Percentiles rank a stretch among this genome's conserved stretches.
These are phyloP conservation scores for Yasuhikotakia modesta DNA, from an alignment of 2,797 vertebrate species.

Conservation along the genomic window DNA sequence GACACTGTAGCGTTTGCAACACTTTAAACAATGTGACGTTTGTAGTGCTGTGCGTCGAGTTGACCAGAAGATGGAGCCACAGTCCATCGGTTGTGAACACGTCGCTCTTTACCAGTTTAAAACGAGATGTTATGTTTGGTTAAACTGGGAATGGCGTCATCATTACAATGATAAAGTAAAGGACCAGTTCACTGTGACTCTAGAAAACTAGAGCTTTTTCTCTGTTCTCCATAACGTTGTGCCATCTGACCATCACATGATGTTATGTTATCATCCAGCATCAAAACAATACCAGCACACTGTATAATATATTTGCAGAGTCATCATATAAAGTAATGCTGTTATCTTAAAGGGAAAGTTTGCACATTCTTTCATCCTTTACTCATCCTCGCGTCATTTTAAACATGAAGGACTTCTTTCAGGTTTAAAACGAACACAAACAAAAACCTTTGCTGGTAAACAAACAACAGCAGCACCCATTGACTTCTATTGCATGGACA, in stretches of 20 bases:
- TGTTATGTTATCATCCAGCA: constrained; percentile 31
- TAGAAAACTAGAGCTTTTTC: constrained; percentile 43
- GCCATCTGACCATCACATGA: constrained; percentile 52
- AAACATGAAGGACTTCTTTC: too few relatives aligned
- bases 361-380: too few relatives aligned
- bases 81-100: background rate
- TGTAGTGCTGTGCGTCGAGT: background rate
- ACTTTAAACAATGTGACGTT: too few relatives aligned
- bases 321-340: background rate
- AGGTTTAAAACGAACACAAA: too few relatives aligned
- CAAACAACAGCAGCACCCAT: too few relatives aligned
- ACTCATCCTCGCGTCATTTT: too few relatives aligned
- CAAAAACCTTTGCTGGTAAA: too few relatives aligned
- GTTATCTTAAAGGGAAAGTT: background rate
- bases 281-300: background rate
- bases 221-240: background rate
- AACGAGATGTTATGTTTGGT: background rate
- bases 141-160: background rate
- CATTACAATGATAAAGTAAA: background rate
- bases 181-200: constrained; percentile 49
- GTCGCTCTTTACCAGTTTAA: too few relatives aligned
- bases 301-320: background rate
- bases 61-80: constrained; percentile 14
- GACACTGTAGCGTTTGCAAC: too few relatives aligned
- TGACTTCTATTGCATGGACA: too few relatives aligned